Percentiles rank a stretch among this genome's conserved stretches.
phyloP scores from a whole-genome alignment of 2,113 vertebrate species.

The Eulemur rufifrons region DNA sequence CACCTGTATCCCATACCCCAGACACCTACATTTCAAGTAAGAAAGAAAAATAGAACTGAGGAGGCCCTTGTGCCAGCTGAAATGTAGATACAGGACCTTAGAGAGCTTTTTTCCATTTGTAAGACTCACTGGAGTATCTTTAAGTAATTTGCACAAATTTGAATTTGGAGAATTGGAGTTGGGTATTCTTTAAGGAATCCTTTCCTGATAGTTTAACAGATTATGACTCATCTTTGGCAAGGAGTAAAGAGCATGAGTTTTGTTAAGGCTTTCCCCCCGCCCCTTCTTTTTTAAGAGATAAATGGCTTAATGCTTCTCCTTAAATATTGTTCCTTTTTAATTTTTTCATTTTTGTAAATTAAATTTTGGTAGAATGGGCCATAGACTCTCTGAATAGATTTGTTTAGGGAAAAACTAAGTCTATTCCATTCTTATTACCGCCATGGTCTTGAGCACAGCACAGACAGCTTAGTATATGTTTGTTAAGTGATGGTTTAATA shows the following conservation, averaged over 20 bases:
- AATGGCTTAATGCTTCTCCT: neutral
- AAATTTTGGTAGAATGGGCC: conserved; percentile 1
- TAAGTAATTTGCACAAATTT: conserved; percentile 52
- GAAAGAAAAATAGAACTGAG: conserved; percentile 21
- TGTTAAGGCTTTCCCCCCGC: neutral
- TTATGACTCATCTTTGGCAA: conserved; percentile 57
- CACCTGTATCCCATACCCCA: neutral
- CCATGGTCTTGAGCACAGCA: neutral
- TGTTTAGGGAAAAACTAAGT: conserved; percentile 30
- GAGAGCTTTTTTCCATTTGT: conserved; percentile 40
- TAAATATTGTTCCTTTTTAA: neutral
- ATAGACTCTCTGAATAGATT: conserved; percentile 10
- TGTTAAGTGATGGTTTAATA: neutral
- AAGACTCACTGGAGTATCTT: conserved; percentile 25
- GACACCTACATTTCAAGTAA: conserved; percentile 20
- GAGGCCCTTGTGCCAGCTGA: neutral
- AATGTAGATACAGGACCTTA: conserved; percentile 32
- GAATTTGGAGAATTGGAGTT: conserved; percentile 51
- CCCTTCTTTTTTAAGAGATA: neutral
- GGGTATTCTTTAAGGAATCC: conserved; percentile 56
- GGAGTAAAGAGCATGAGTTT: conserved; percentile 49
- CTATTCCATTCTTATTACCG: neutral
- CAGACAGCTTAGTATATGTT: neutral
- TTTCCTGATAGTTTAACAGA: conserved; percentile 42
- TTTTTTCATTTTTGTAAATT: neutral